phyloP scores from a whole-genome alignment of 1,140 invertebrate species.

The Drosophila hydei region DNA sequence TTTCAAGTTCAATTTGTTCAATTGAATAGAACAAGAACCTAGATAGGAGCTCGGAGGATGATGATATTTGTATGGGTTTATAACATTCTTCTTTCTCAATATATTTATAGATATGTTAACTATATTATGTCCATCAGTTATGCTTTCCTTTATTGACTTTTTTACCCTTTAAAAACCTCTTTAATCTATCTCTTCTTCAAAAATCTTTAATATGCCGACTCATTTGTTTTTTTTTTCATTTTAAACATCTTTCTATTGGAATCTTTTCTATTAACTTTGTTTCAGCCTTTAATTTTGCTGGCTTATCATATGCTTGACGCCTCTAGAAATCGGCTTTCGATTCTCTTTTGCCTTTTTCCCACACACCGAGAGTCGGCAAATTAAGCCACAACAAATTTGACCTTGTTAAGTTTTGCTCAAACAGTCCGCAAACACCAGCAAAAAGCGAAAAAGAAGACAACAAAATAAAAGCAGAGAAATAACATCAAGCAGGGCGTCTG shows the following conservation, averaged over 20 bases:
- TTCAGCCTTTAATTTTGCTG: constrained; percentile 9
- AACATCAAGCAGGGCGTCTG: constrained; percentile 28
- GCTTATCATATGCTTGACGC: constrained; percentile 39
- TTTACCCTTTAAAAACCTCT: too few species aligned
- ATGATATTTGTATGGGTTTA: too few species aligned
- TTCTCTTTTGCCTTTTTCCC: constrained; percentile 53
- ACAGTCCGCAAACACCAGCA: constrained; percentile 10
- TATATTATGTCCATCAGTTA: too few species aligned
- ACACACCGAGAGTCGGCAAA: constrained; percentile 47
- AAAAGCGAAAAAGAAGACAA: constrained; percentile 12
- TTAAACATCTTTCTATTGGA: neutral
- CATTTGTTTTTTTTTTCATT: neutral
- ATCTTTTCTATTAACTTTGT: constrained; percentile 23
- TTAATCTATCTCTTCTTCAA: neutral
- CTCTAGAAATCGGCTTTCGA: constrained; percentile 5
- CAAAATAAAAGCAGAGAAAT: neutral
- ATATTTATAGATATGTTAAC: too few species aligned
- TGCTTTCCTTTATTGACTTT: too few species aligned
- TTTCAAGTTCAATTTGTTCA: too few species aligned
- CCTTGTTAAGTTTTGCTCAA: constrained; percentile 64
- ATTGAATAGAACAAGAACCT: too few species aligned
- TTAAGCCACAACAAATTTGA: constrained; percentile 68
- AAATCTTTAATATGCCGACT: too few species aligned
- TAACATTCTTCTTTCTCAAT: too few species aligned
- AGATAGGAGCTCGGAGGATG: too few species aligned